Percentiles rank a stretch among this genome's conserved stretches.
Conservation (phyloP, 2,888 invertebrate species). For the Diarsia brunnea region DNA sequence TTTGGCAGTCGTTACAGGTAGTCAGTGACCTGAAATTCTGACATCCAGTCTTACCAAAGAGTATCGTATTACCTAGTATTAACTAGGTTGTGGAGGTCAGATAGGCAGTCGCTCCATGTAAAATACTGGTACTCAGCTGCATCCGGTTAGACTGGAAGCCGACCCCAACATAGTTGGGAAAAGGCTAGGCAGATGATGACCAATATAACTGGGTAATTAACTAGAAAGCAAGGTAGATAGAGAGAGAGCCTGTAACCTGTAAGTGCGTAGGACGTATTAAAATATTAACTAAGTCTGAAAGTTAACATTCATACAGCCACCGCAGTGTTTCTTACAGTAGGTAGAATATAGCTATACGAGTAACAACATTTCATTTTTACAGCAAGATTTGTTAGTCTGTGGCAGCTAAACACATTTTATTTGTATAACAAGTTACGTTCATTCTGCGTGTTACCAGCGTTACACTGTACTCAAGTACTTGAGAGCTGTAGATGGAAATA, state of each 20-base stretch:
- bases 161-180: too few species aligned
- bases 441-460: too few species aligned
- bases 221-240: neutral
- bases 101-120: too few species aligned
- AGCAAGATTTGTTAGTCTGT: neutral
- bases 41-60: too few species aligned
- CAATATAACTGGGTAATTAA: conserved; percentile 1
- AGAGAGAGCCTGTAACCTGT: too few species aligned
- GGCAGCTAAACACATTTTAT: neutral
- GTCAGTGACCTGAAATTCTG: too few species aligned
- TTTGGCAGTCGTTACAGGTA: too few species aligned
- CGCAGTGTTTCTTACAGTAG: neutral
- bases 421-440: neutral
- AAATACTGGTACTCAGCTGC: too few species aligned
- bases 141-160: too few species aligned
- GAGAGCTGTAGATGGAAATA: neutral
- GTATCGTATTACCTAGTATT: too few species aligned
- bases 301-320: neutral
- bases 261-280: neutral
- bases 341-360: neutral
- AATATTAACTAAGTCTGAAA: neutral
- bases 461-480: neutral
- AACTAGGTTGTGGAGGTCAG: too few species aligned
- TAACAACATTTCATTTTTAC: neutral
- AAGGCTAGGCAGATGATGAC: too few species aligned